phyloP scores from a whole-genome alignment of 2,113 vertebrate genomes.

The Sebastes schlegelii region DNA sequence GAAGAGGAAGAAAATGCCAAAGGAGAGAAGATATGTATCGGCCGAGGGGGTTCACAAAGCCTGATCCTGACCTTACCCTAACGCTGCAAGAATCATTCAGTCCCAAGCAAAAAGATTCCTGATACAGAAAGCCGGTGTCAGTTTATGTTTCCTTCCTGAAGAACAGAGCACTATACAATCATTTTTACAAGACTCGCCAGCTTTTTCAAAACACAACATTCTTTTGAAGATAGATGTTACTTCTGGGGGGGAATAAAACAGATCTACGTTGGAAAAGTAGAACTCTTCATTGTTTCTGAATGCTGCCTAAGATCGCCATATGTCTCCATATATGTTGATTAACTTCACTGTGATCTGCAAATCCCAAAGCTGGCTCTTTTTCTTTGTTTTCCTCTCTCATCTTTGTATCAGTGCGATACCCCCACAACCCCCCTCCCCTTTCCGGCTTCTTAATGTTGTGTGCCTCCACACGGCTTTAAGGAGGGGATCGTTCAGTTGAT shows the following conservation, averaged over 20 bases:
- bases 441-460: constrained; percentile 8
- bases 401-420: no score
- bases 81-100: neutral
- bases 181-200: neutral
- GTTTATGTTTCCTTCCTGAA: neutral
- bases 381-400: neutral
- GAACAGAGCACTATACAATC: neutral
- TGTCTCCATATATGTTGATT: neutral
- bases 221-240: neutral
- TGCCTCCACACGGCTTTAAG: constrained; percentile 1
- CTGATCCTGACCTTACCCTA: neutral
- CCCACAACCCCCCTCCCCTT: no score
- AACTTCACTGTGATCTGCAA: neutral
- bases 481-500: constrained; percentile 44
- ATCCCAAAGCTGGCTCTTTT: neutral
- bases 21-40: neutral
- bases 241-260: neutral
- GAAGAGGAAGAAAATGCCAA: neutral
- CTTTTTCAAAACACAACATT: neutral
- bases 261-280: neutral
- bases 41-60: neutral
- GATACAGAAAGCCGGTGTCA: no score
- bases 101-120: neutral
- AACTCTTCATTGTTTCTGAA: neutral
- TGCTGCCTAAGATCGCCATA: neutral